phyloP scores from a whole-genome alignment of 2,797 vertebrate species.

The Moxostoma hubbsi region DNA sequence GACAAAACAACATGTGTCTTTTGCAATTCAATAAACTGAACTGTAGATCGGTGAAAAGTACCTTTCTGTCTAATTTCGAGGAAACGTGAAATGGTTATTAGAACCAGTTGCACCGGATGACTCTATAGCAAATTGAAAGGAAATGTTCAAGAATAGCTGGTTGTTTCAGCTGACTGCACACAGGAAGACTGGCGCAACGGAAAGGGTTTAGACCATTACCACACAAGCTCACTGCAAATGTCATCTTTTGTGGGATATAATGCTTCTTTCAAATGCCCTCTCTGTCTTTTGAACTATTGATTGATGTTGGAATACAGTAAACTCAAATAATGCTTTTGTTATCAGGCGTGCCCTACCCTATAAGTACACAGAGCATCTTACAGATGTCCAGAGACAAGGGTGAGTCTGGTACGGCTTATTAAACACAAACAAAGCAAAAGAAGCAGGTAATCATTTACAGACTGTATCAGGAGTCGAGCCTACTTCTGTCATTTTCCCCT shows the following conservation, averaged over 20 bases:
- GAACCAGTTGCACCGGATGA: background rate
- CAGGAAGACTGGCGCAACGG: background rate
- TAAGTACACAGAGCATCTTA: background rate
- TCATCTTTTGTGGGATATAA: background rate
- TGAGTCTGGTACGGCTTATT: background rate
- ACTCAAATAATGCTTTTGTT: background rate
- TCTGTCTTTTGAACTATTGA: background rate
- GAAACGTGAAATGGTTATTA: background rate
- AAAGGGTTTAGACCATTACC: background rate
- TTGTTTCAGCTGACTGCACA: background rate
- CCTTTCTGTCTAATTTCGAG: background rate
- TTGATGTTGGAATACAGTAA: background rate
- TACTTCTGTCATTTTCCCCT: too few species aligned
- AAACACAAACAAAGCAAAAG: background rate
- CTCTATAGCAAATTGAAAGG: too few species aligned
- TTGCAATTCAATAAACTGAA: background rate
- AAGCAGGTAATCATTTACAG: background rate
- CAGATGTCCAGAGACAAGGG: background rate
- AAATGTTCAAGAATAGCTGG: background rate
- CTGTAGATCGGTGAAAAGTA: background rate
- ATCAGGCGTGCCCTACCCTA: conserved; percentile 17
- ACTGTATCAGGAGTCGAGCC: too few species aligned
- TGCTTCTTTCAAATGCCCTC: background rate
- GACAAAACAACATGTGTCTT: too few species aligned
- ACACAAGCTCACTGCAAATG: background rate